phyloP scores from a whole-genome alignment of 2,797 vertebrate species.

The Clarias platycephalus region DNA sequence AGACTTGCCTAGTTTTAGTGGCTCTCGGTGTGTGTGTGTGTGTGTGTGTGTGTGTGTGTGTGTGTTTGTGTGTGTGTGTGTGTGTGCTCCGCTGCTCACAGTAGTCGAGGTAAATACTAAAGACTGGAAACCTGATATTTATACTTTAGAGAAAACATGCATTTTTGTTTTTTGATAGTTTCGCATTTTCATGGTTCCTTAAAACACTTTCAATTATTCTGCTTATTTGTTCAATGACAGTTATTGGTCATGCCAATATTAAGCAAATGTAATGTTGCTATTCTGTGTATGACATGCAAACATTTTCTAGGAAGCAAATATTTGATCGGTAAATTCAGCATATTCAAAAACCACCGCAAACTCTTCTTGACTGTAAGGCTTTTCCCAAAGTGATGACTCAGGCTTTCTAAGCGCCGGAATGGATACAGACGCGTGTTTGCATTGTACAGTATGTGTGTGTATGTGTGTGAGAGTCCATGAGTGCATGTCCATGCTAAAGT shows the following conservation, averaged over 20 bases:
- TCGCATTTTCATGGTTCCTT: neutral
- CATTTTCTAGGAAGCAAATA: constrained; percentile 29
- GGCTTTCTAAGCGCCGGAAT: neutral
- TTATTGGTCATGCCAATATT: constrained; percentile 31
- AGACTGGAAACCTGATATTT: constrained; percentile 25
- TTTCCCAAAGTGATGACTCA: neutral
- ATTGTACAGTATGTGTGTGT: constrained; percentile 7
- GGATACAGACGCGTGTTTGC: neutral
- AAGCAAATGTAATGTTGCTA: neutral
- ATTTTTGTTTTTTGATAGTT: neutral
- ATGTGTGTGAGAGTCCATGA: constrained; percentile 10
- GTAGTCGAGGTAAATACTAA: constrained; percentile 16
- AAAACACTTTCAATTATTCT: constrained; percentile 8
- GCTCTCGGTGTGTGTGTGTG: constrained; percentile 46
- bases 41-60: constrained; percentile 15
- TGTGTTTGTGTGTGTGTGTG: constrained; percentile 17
- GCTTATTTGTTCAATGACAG: constrained; percentile 12
- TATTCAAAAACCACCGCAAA: neutral
- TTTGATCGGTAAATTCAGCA: constrained; percentile 19
- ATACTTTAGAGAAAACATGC: neutral
- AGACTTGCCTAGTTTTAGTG: constrained; percentile 55
- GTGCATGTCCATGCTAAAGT: neutral
- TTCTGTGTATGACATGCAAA: constrained; percentile 27
- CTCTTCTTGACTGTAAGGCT: too few relatives aligned
- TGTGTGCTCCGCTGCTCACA: constrained; percentile 26